Percentiles rank a stretch among this genome's conserved stretches.
These are phyloP conservation scores for Hippolais icterina DNA, from an alignment of 2,113 vertebrate species.

Conservation along the genomic window DNA sequence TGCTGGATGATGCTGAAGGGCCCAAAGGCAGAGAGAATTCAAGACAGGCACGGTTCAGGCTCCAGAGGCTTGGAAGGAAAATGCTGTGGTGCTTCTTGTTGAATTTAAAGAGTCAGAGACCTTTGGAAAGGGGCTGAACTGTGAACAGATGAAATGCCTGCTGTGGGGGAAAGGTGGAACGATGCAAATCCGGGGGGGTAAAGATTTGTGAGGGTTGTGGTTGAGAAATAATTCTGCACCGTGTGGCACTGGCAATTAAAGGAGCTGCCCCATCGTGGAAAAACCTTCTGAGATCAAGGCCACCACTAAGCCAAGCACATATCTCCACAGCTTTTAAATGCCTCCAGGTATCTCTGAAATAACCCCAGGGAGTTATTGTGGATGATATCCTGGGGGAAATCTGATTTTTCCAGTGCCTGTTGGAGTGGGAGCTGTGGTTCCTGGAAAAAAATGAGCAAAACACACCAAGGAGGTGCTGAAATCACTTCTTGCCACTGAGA, in stretches of 20 bases:
- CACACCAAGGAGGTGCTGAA: background rate
- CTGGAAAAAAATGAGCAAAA: background rate
- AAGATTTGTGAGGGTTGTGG: background rate
- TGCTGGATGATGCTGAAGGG: background rate
- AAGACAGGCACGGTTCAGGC: background rate
- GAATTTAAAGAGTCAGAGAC: background rate
- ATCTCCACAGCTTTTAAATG: background rate
- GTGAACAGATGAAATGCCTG: background rate
- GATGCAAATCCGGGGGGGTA: background rate
- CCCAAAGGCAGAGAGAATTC: background rate
- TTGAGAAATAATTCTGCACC: background rate
- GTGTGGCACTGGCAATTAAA: background rate
- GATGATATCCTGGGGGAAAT: background rate
- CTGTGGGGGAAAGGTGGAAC: background rate
- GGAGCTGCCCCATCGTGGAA: background rate
- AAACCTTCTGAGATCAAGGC: background rate
- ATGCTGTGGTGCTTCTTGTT: background rate
- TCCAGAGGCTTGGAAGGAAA: background rate
- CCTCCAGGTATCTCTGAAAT: background rate
- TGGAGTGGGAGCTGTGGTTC: background rate
- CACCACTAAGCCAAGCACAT: background rate
- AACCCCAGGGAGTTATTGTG: background rate
- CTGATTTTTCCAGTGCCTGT: background rate
- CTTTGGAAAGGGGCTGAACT: background rate
- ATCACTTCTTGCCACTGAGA: background rate